Base-by-base conservation (phyloP, 2,888 invertebrate species). In the Saturnia pavonia region DNA sequence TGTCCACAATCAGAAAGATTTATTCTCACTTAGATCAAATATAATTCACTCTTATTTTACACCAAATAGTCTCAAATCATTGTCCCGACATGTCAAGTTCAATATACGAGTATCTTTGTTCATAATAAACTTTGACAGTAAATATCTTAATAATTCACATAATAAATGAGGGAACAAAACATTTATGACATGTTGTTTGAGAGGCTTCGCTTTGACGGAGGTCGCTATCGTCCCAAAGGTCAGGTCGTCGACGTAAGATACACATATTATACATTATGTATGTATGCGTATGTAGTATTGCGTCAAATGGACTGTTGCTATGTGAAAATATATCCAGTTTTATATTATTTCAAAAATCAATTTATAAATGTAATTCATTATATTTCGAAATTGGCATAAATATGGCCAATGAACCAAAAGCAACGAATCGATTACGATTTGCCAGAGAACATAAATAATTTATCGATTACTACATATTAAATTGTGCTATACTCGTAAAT, bases 141-240 rank as follows among this genome's bases (percentile, higher is more conserved):
- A 60, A 27, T 27, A 60, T 60, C 57, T 60, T 25, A 60, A 60
- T 27, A 60, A 27, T 27, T 25, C 57, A 27, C 57, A 60, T 60
- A 60, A 60, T 60, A 60, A 60, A 60, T 60, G 57, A 60, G 57
- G 25, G 14, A 60, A 27, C 25, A 60, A 60, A 60, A 60, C 57
- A 60, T 60, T 60, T 60, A 60, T 60, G 57, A 60, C 57, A 60
- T 14, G 27, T 60, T 25, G 57, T 60, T 60, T 60, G 27, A 60
- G 27, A 60, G 57, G 57, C 57, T 60, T 60, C 57, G 14, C 57
- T 60, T 60, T 60, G 57, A 60, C 57, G 57, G 14, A 60, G 57
- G 57, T 60, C 27, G 57, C 57, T 27, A 25, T 60, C 57, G 57
- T 14, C 57, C 11, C 19, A 60, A 60, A 60, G 27, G 57, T 60